phyloP scores from a whole-genome alignment of 2,113 vertebrate genomes.

The Trochalopteron elliotii region DNA sequence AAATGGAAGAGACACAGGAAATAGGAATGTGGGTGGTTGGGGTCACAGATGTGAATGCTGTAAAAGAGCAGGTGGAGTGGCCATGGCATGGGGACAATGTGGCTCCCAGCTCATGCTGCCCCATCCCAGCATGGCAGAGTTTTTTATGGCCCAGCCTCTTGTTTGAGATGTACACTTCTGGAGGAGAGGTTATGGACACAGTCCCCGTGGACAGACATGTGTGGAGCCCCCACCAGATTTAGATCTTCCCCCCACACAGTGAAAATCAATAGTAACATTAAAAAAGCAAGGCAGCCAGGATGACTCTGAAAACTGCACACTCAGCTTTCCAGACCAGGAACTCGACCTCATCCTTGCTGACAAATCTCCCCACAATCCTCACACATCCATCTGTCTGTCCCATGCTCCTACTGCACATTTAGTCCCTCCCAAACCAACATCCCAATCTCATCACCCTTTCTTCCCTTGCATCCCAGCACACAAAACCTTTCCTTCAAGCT shows the following conservation, averaged over 20 bases:
- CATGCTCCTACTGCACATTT: not conserved
- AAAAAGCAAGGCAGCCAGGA: not conserved
- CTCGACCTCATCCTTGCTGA: not conserved
- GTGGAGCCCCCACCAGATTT: not conserved
- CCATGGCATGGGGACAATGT: not conserved
- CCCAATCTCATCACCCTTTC: not conserved
- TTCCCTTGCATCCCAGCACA: not conserved
- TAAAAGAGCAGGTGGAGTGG: not conserved
- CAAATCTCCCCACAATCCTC: not conserved
- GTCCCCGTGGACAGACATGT: not conserved
- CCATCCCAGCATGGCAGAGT: not conserved
- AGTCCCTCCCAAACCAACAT: not conserved
- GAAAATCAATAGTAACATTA: not conserved
- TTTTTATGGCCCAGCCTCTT: not conserved
- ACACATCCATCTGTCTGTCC: not conserved
- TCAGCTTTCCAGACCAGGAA: not conserved
- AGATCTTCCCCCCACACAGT: not conserved
- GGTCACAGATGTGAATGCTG: not conserved
- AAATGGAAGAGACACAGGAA: not conserved
- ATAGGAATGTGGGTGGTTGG: not conserved
- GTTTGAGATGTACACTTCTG: accelerated
- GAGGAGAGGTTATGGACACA: not conserved
- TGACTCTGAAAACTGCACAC: not conserved
- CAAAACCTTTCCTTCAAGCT: not conserved
- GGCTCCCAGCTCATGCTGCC: not conserved